Percentiles rank a stretch among this genome's conserved stretches.
These are phyloP conservation scores for Nymphalis io DNA, from an alignment of 1,140 invertebrate species.

Conservation along the genomic window DNA sequence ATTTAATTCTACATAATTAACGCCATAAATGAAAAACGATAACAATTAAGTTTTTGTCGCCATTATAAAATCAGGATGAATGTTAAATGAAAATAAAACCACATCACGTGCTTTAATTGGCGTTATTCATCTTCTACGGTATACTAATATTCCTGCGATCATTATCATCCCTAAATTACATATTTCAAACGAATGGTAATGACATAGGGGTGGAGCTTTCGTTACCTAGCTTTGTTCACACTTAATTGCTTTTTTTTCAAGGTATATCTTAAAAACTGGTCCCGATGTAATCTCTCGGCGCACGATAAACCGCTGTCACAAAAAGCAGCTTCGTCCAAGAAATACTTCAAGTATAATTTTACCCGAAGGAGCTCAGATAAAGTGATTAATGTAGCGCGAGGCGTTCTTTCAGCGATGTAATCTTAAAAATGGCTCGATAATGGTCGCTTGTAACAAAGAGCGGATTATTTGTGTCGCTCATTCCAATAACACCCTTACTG, in stretches of 20 bases:
- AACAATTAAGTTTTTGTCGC: background rate
- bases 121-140: background rate
- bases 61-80: background rate
- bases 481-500: background rate
- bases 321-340: conserved; percentile 39
- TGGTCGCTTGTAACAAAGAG: conserved; percentile 45
- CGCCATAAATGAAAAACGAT: too few relatives aligned
- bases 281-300: conserved; percentile 33
- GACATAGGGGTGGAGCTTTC: conserved; percentile 13
- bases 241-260: conserved; percentile 31
- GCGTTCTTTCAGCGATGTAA: conserved; percentile 53
- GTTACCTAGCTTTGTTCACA: conserved; percentile 27
- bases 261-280: conserved; percentile 13
- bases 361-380: conserved; percentile 44
- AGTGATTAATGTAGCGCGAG: conserved; percentile 50
- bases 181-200: conserved; percentile 14
- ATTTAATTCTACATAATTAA: too few relatives aligned
- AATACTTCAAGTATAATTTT: conserved; percentile 42
- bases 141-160: background rate
- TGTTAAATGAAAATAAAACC: conserved; percentile 1
- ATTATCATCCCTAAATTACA: conserved; percentile 15
- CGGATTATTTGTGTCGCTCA: conserved; percentile 27
- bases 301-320: conserved; percentile 40
- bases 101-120: background rate
- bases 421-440: conserved; percentile 53